Percentiles rank a stretch among this genome's conserved stretches.
Conservation (phyloP, 2,888 invertebrate species). For the Acanthosoma haemorrhoidale region DNA sequence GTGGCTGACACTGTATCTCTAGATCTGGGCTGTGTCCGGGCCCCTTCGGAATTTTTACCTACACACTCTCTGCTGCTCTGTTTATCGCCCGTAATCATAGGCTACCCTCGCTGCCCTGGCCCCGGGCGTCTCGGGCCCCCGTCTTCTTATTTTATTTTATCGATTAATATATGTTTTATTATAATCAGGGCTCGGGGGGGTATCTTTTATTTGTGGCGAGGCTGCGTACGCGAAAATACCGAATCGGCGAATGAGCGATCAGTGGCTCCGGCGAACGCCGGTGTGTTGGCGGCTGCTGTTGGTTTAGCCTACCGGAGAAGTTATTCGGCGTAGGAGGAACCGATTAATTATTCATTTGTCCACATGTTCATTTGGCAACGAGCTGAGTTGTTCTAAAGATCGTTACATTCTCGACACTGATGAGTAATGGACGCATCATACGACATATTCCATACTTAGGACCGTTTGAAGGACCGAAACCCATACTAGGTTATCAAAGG, state of each 20-base stretch:
- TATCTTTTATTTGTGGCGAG: neutral
- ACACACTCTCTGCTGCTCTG: neutral
- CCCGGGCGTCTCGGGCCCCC: neutral
- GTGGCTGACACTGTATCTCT: neutral
- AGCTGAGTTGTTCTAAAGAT: too few species aligned
- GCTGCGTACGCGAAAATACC: too few species aligned
- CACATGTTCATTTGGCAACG: neutral
- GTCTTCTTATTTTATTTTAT: neutral
- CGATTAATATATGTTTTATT: slow-evolving; percentile 8
- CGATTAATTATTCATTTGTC: neutral
- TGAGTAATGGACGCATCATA: too few species aligned
- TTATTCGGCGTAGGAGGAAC: neutral
- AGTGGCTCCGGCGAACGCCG: too few species aligned
- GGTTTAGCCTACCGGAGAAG: neutral
- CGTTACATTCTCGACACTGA: too few species aligned
- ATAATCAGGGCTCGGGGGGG: neutral
- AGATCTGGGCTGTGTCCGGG: neutral
- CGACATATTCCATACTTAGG: too few species aligned
- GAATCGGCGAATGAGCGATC: too few species aligned
- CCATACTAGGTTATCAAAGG: too few species aligned
- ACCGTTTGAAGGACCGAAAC: too few species aligned
- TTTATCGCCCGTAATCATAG: slow-evolving; percentile 6
- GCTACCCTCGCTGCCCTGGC: too few species aligned
- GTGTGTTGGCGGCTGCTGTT: neutral
- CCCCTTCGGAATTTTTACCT: neutral